Evolutionary conservation across 2,113 vertebrate genomes (phyloP).

Genomic region (Oryctolagus cuniculus): mOryCun1.1 NC_091453.1:82782001-82782500

Average conservation of each 20-base stretch:
- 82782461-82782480: not conserved
- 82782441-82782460: not conserved
- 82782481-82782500: slow-evolving; percentile 1
- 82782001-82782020: not conserved
- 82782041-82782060: not conserved
- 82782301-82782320: not conserved
- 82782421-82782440: not conserved
- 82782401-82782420: not conserved
- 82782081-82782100: not conserved
- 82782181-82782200: not conserved
- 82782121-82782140: not conserved
- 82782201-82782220: not conserved
- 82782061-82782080: not conserved
- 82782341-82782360: slow-evolving; percentile 18
- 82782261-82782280: not conserved
- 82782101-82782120: not conserved
- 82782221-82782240: not conserved
- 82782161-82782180: not conserved
- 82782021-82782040: not conserved
- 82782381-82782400: slow-evolving; percentile 2
- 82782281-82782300: slow-evolving; percentile 12
- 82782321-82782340: not conserved
- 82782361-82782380: slow-evolving; percentile 24
- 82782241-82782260: not conserved
- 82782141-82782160: not conserved